Percentiles rank a stretch among this genome's conserved stretches.
phyloP scores from a whole-genome alignment of 2,888 invertebrate genomes.

The Trichogramma evanescens region DNA sequence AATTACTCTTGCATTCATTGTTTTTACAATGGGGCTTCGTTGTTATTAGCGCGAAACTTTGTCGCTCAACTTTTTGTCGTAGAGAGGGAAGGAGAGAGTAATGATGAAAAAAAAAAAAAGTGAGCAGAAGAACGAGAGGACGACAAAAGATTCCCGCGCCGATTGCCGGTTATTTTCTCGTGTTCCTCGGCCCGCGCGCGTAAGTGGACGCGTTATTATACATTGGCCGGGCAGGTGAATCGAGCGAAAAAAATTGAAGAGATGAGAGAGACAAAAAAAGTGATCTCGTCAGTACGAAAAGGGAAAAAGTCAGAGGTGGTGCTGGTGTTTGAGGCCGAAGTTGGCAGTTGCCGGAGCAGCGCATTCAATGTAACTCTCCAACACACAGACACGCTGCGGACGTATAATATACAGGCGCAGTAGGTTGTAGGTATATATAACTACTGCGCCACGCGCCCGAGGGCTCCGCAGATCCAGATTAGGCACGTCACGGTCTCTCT shows the following conservation, averaged over 20 bases:
- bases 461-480: constrained; percentile 23
- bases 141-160: neutral
- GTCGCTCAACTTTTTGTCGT: no score
- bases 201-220: no score
- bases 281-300: neutral
- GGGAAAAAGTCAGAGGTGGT: neutral
- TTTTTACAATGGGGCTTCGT: no score
- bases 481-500: constrained; percentile 17
- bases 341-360: neutral
- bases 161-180: no score
- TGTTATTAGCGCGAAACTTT: no score
- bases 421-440: constrained; percentile 4
- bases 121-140: neutral
- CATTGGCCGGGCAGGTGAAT: neutral
- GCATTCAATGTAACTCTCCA: no score
- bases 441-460: neutral
- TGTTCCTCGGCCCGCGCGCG: no score
- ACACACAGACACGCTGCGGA: neutral
- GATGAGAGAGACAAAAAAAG: neutral
- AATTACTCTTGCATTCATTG: no score
- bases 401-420: constrained; percentile 2
- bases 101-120: neutral
- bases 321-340: neutral
- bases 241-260: neutral
- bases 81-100: neutral